phyloP scores from a whole-genome alignment of 2,113 vertebrate genomes.

The Corynorhinus townsendii region DNA sequence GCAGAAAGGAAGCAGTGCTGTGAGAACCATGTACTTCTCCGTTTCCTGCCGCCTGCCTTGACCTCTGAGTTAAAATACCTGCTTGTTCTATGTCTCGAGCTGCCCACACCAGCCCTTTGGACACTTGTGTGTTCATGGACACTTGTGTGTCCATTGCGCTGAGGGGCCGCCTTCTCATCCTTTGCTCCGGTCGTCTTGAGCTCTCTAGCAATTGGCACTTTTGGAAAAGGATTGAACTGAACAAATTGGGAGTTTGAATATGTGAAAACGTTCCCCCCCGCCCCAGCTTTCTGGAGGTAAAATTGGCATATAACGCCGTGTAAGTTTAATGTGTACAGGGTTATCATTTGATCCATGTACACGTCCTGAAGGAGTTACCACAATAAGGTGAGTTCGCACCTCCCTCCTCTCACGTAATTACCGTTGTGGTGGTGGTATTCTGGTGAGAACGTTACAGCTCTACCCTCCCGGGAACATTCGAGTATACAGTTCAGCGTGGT shows the following conservation, averaged over 20 bases:
- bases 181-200: not conserved
- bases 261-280: no score
- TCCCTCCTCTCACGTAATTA: not conserved
- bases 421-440: rapidly evolving
- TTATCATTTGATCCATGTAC: not conserved
- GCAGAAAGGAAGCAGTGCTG: not conserved
- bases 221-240: not conserved
- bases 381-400: not conserved
- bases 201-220: not conserved
- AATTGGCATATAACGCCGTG: not conserved
- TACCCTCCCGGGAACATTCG: not conserved
- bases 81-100: not conserved
- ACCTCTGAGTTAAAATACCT: not conserved
- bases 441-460: not conserved
- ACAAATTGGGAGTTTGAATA: not conserved
- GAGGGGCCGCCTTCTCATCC: not conserved
- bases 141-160: not conserved
- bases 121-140: no score
- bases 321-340: not conserved
- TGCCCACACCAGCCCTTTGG: not conserved
- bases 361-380: not conserved
- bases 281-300: not conserved
- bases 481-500: not conserved
- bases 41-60: not conserved
- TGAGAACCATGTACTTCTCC: not conserved